Conservation (phyloP, 2,888 invertebrate genomes). For the Aradus depressus region DNA sequence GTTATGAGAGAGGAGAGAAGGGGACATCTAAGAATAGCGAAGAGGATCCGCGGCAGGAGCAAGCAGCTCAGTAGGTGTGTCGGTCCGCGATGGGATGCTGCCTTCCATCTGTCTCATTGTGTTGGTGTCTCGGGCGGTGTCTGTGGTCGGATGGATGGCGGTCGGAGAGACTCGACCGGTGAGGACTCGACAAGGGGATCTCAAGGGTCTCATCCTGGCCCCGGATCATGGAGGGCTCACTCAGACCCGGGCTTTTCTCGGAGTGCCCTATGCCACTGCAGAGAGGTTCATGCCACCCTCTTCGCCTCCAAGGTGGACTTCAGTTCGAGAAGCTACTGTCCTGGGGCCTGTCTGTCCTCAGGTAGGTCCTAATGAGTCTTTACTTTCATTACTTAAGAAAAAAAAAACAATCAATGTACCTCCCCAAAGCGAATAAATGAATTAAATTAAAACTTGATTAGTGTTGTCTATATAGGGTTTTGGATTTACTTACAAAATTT, state of each 20-base stretch:
- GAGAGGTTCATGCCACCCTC: slow-evolving; percentile 24
- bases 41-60: too few species aligned
- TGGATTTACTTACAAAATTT: too few species aligned
- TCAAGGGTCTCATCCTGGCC: slow-evolving; percentile 16
- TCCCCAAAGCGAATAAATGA: too few species aligned
- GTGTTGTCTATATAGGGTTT: too few species aligned
- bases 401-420: too few species aligned
- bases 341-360: slow-evolving; percentile 24
- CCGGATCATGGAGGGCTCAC: slow-evolving; percentile 13
- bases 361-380: too few species aligned
- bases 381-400: too few species aligned
- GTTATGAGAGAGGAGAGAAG: slow-evolving; percentile 4
- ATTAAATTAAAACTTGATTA: too few species aligned
- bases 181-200: slow-evolving; percentile 15
- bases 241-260: slow-evolving; percentile 18
- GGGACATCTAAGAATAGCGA: slow-evolving; percentile 3
- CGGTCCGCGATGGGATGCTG: slow-evolving; percentile 24
- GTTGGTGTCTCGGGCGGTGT: slow-evolving; percentile 2
- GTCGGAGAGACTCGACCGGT: slow-evolving; percentile 18
- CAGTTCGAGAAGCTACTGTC: slow-evolving; percentile 12
- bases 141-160: slow-evolving; percentile 13
- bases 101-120: slow-evolving; percentile 10
- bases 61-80: neutral
- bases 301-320: slow-evolving; percentile 22
- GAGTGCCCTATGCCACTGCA: slow-evolving; percentile 23